These are phyloP conservation scores for Genyomyrus donnyi DNA, from an alignment of 2,113 vertebrate species.

Conservation along the genomic window DNA sequence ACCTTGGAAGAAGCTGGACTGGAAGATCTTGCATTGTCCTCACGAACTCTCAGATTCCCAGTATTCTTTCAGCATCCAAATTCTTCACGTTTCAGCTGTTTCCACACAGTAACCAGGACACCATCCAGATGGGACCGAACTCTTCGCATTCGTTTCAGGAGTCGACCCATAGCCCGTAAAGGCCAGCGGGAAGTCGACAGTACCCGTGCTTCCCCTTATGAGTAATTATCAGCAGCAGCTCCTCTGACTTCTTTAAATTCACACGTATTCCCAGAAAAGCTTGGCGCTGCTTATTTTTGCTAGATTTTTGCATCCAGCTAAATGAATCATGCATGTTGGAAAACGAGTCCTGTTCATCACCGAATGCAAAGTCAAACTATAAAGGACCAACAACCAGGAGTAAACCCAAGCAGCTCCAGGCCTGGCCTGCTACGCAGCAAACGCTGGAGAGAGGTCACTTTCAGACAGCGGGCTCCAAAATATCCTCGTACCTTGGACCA, in stretches of 20 bases:
- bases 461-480: background rate
- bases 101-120: background rate
- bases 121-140: background rate
- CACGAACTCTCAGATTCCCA: background rate
- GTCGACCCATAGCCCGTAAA: background rate
- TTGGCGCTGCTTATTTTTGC: background rate
- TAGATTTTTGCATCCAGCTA: background rate
- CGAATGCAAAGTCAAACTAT: background rate
- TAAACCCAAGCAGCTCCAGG: background rate
- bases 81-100: background rate
- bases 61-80: background rate
- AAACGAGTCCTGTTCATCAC: background rate
- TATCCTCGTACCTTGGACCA: background rate
- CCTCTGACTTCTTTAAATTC: background rate
- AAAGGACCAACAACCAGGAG: background rate
- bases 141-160: background rate
- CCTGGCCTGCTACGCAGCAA: background rate
- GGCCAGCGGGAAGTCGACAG: background rate
- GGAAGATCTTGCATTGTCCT: background rate
- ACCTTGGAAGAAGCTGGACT: background rate
- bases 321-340: background rate
- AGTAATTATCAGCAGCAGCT: background rate
- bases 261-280: background rate
- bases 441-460: background rate
- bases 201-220: background rate